Evolutionary conservation across 2,797 vertebrate species (phyloP), one percentile per base, ranked within the genome.

Genomic region (Cryptoblepharus egeriae): DNA sequence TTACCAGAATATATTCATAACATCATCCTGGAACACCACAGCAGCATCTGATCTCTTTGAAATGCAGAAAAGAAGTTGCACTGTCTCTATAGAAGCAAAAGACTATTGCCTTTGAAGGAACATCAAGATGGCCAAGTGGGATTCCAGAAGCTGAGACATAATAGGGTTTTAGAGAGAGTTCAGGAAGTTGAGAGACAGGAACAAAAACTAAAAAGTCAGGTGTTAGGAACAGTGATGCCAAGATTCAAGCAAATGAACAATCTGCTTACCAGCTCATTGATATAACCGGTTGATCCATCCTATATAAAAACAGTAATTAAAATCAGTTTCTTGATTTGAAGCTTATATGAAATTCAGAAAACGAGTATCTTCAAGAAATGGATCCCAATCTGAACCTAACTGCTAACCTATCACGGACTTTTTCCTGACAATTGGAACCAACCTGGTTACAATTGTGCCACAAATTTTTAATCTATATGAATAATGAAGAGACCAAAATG

Each of bases 221-320:
- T n/a, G n/a, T 55, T n/a, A 13, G 28, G 10, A 26, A 32, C 13
- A 58, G 32, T 57, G 26, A 52, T 10, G n/a, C 26, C 3, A 76
- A 76, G 39, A 58, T 28, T 42, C 30, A 32, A 28, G 30, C 13
- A 63, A 64, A 49, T 24, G n/a, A 30, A 61, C 42, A 52, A 26
- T 64, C 30, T 22, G 9, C 75, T 64, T 78, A 83, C 75, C 75
- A n/a, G 58, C 10, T 13, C 9, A 11, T 78, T 42, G 22, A 28
- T 35, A 65, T 64, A 72, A 35, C 28, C 26, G 73, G 32, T 65
- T 45, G 68, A 65, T 57, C 60, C 81, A 72, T 78, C 81, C 75
- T 83, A 24, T 65, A 72, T 52, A 42, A 64, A 35, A 77, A 64
- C 7, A 42, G 10, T 8, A 73, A 5, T 37, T 81, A 30, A 65